phyloP scores from a whole-genome alignment of 2,797 vertebrate species.

The Dendrocincla fuliginosa region DNA sequence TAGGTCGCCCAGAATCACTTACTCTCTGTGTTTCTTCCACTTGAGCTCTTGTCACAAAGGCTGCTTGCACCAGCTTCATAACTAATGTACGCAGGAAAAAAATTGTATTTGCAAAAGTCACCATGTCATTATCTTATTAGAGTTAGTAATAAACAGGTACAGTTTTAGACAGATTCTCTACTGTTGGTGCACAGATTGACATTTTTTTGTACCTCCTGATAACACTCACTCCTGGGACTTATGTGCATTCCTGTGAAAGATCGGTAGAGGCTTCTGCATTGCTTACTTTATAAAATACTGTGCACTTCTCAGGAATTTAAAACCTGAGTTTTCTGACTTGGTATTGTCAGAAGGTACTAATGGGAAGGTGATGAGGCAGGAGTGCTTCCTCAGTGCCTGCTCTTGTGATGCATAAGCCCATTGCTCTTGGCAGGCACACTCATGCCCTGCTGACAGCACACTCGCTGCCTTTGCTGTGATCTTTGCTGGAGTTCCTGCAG shows the following conservation, averaged over 20 bases:
- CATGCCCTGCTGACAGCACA: fast-evolving
- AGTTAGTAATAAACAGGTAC: not conserved
- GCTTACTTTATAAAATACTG: not conserved
- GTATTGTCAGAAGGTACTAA: not conserved
- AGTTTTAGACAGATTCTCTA: not conserved
- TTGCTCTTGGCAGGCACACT: not conserved
- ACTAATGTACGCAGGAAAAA: not conserved
- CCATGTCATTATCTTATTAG: not conserved
- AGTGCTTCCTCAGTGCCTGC: not conserved
- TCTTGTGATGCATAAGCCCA: not conserved
- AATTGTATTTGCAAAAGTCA: not conserved
- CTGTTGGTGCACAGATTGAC: not conserved
- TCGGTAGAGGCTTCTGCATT: not conserved
- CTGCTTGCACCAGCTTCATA: not conserved
- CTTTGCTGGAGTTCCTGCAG: not conserved
- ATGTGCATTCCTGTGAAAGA: fast-evolving
- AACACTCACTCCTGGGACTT: not conserved
- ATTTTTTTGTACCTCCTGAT: not conserved
- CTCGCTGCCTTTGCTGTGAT: not conserved
- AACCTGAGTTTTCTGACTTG: not conserved
- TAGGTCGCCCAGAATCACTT: not conserved
- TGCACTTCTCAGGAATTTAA: not conserved
- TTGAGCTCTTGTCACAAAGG: not conserved
- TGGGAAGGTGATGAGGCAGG: not conserved
- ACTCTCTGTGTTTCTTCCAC: fast-evolving